Evolutionary conservation across 2,888 invertebrate species (phyloP).

Genomic region (Lochmaea capreae): DNA sequence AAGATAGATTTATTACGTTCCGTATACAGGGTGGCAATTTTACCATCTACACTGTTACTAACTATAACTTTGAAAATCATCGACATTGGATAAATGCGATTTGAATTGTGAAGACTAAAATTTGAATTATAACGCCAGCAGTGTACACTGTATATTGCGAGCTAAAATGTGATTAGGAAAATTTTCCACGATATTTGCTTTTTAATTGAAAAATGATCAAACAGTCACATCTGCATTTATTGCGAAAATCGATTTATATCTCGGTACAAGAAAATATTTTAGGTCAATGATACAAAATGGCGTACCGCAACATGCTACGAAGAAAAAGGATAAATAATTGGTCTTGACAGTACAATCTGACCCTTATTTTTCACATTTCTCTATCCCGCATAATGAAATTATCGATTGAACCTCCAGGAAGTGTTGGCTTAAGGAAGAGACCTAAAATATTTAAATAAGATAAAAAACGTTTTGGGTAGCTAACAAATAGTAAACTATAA

Average conservation of each 20-base stretch:
- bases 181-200: conserved; percentile 3
- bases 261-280: conserved; percentile 5
- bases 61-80: no score
- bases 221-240: conserved; percentile 7
- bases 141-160: not conserved
- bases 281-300: conserved; percentile 11
- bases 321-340: conserved; percentile 25
- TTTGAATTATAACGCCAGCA: not conserved
- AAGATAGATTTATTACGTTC: not conserved
- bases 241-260: not conserved
- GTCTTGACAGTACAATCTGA: conserved; percentile 29
- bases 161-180: not conserved
- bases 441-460: not conserved
- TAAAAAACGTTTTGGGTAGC: no score
- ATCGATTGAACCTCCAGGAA: conserved; percentile 18
- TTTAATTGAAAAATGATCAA: conserved; percentile 2
- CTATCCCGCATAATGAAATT: conserved; percentile 32
- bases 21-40: not conserved
- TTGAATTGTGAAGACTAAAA: not conserved
- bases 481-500: no score
- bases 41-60: no score
- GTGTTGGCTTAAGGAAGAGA: not conserved
- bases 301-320: conserved; percentile 8
- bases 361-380: conserved; percentile 40
- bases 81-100: not conserved